Evolutionary conservation across 1,140 invertebrate genomes (phyloP).

Genomic region (Eufriesea mexicana): DNA sequence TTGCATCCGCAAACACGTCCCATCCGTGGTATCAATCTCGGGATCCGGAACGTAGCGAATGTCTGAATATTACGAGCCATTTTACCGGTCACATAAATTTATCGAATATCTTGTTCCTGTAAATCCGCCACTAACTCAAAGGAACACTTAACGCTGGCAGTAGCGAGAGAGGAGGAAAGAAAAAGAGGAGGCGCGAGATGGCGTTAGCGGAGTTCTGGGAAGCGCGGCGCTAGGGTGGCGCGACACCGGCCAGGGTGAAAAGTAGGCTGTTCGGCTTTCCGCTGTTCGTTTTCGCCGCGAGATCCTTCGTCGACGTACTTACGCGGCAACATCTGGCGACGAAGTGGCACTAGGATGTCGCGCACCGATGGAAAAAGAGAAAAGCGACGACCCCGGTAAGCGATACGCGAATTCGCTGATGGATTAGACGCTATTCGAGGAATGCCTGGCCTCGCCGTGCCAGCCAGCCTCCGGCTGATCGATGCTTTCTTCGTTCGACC

Average conservation of each 20-base stretch:
- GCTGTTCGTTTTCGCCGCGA: constrained; percentile 50
- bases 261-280: constrained; percentile 34
- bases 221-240: not conserved
- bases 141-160: not conserved
- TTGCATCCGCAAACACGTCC: too few relatives aligned
- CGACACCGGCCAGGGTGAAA: constrained; percentile 18
- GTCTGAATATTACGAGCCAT: too few relatives aligned
- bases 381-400: constrained; percentile 36
- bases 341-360: constrained; percentile 42
- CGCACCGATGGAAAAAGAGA: not conserved
- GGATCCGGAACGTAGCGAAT: too few relatives aligned
- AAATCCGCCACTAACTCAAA: not conserved
- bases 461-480: constrained; percentile 51
- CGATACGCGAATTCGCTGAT: constrained; percentile 63
- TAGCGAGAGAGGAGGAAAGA: not conserved
- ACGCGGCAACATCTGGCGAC: constrained; percentile 58
- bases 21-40: too few relatives aligned
- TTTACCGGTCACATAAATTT: not conserved
- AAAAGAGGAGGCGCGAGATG: not conserved
- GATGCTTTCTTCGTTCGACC: constrained; percentile 53
- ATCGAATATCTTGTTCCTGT: not conserved
- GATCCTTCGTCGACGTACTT: constrained; percentile 60
- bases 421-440: constrained; percentile 65
- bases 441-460: constrained; percentile 49
- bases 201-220: constrained; percentile 7